phyloP scores from a whole-genome alignment of 2,113 vertebrate genomes.

The Hippolais icterina region DNA sequence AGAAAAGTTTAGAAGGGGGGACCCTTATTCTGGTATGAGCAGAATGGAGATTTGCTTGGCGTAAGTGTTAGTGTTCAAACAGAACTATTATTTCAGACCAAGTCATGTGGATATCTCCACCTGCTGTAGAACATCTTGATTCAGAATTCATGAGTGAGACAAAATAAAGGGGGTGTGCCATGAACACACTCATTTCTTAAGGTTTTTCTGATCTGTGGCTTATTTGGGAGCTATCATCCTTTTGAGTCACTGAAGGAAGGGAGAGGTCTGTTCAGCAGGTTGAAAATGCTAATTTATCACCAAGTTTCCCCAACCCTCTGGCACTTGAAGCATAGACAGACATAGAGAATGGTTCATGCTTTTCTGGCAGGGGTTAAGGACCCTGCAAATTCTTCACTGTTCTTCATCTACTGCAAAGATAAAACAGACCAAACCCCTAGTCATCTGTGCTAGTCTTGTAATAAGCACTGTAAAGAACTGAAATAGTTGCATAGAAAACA shows the following conservation, averaged over 20 bases:
- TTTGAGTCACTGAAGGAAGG: not conserved
- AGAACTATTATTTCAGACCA: not conserved
- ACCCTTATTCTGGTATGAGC: not conserved
- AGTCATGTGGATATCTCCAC: not conserved
- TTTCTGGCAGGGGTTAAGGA: not conserved
- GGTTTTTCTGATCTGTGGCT: not conserved
- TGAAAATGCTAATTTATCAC: not conserved
- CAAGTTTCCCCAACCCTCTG: not conserved
- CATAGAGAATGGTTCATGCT: not conserved
- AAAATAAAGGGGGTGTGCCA: not conserved
- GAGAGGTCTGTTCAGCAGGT: not conserved
- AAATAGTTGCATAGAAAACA: not conserved
- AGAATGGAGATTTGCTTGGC: not conserved
- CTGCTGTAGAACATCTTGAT: not conserved
- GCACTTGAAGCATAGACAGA: not conserved
- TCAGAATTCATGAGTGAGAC: not conserved
- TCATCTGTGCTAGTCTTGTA: not conserved
- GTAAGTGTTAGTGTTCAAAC: not conserved
- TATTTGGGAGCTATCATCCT: not conserved
- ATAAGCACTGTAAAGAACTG: not conserved
- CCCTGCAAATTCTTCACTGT: not conserved
- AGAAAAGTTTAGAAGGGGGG: not conserved
- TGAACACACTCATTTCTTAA: not conserved
- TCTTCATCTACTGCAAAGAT: not conserved
- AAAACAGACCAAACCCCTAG: not conserved